Evolutionary conservation across 2,797 vertebrate genomes (phyloP).

Genomic region (Poeciliopsis presidionis): DNA sequence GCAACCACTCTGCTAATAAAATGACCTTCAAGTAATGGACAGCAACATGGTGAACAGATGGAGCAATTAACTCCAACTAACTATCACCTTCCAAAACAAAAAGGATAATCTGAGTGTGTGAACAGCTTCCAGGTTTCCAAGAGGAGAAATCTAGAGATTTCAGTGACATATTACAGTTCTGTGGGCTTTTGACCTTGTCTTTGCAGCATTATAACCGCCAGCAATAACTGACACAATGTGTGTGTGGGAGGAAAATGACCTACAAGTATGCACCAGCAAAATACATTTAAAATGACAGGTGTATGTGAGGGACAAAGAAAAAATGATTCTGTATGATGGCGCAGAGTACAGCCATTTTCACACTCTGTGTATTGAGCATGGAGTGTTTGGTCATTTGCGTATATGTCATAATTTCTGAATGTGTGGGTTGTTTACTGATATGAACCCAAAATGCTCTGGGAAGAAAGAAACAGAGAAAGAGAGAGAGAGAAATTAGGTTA

Average conservation of each 20-base stretch:
- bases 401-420: constrained; percentile 31
- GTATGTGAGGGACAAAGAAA: constrained; percentile 8
- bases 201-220: constrained; percentile 15
- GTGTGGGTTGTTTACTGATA: constrained; percentile 13
- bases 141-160: constrained; percentile 48
- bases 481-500: constrained; percentile 13
- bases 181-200: constrained; percentile 55
- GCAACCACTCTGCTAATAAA: constrained; percentile 26
- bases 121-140: constrained; percentile 39
- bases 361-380: constrained; percentile 8
- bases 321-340: not conserved
- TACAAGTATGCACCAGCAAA: constrained; percentile 7
- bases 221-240: constrained; percentile 22
- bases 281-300: constrained; percentile 25
- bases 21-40: constrained; percentile 55
- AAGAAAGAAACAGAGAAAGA: constrained; percentile 15
- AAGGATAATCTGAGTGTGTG: constrained; percentile 26
- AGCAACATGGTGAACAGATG: constrained; percentile 30
- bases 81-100: constrained; percentile 60
- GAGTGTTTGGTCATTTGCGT: constrained; percentile 23
- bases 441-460: constrained; percentile 17
- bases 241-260: constrained; percentile 23
- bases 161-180: constrained; percentile 51
- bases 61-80: constrained; percentile 52
- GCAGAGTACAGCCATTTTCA: constrained; percentile 4